Percentiles rank a stretch among this genome's conserved stretches.
Evolutionary conservation across 2,113 vertebrate genomes (phyloP).

Genomic region (Falcunculus frontatus): DNA sequence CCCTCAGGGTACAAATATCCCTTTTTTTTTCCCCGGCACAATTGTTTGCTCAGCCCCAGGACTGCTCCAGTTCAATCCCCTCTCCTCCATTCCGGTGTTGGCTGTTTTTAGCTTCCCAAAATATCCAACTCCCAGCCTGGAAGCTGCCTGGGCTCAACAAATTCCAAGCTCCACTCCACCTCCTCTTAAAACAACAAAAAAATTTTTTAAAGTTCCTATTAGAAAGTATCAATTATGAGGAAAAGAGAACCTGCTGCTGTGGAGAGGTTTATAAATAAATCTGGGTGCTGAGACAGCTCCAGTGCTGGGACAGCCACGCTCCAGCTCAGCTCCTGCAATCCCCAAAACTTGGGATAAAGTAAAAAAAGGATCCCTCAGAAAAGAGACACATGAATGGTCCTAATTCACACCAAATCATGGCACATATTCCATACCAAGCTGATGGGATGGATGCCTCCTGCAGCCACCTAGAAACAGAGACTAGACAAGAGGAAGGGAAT

Average conservation of each 20-base stretch:
- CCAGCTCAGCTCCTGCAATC: not conserved
- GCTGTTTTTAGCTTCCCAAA: not conserved
- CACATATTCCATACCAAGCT: not conserved
- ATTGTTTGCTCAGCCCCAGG: not conserved
- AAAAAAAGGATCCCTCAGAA: not conserved
- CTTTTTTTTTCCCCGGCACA: not conserved
- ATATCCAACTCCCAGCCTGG: conserved; percentile 19
- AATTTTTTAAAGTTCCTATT: not conserved
- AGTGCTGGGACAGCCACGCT: not conserved
- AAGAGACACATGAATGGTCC: not conserved
- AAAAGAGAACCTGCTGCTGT: not conserved
- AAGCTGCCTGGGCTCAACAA: not conserved
- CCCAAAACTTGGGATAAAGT: not conserved
- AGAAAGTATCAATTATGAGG: not conserved
- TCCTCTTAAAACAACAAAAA: not conserved
- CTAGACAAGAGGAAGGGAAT: too few relatives aligned
- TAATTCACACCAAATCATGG: not conserved
- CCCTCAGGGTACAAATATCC: not conserved
- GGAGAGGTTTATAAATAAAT: not conserved
- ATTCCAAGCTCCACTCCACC: not conserved
- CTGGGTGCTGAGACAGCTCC: not conserved
- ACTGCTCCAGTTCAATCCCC: not conserved
- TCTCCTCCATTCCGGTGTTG: not conserved
- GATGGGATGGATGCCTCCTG: too few relatives aligned
- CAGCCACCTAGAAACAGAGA: too few relatives aligned